Evolutionary conservation across 2,888 invertebrate species (phyloP).

Genomic region (Escarpia spicata): DNA sequence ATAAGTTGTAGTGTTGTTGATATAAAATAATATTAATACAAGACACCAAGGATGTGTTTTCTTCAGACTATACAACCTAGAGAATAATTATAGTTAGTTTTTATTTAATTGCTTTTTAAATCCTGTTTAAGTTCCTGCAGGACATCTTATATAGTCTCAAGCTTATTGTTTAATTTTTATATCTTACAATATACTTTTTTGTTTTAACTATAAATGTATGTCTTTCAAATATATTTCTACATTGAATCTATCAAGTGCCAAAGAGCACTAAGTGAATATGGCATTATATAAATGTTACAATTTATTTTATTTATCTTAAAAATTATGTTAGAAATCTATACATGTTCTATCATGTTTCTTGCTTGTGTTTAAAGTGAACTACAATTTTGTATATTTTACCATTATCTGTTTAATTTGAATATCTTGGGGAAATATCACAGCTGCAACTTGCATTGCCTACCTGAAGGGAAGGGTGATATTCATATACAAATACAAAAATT

Average conservation of each 20-base stretch:
- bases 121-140: too few species aligned
- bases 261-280: too few species aligned
- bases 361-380: background rate
- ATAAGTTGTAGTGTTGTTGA: background rate
- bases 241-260: too few species aligned
- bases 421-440: background rate
- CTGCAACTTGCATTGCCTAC: background rate
- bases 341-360: too few species aligned
- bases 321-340: too few species aligned
- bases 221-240: too few species aligned
- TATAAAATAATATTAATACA: background rate
- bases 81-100: background rate
- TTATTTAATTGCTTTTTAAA: too few species aligned
- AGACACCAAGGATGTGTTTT: background rate
- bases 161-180: too few species aligned
- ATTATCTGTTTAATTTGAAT: background rate
- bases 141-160: too few species aligned
- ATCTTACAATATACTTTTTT: background rate
- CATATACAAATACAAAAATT: background rate
- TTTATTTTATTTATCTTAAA: too few species aligned
- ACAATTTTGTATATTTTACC: background rate
- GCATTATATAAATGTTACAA: too few species aligned
- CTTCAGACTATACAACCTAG: background rate
- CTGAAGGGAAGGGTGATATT: background rate
- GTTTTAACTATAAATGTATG: conserved; percentile 8